phyloP scores from a whole-genome alignment of 2,888 invertebrate species.

The Dugesia japonica region DNA sequence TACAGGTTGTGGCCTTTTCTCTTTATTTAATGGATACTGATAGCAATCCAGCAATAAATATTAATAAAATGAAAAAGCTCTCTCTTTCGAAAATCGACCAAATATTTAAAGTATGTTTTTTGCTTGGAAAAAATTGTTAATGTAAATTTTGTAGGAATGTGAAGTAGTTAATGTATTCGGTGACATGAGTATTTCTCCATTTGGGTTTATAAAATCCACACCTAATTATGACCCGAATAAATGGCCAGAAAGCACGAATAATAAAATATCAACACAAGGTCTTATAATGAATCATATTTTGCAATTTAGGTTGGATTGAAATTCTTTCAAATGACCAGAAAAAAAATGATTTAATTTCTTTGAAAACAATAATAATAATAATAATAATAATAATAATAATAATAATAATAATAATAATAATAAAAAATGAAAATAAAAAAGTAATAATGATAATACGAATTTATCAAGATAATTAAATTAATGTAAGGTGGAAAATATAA shows the following conservation, averaged over 20 bases:
- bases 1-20: conserved; percentile 63
- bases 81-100: conserved; percentile 61
- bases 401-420: too few species aligned
- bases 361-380: too few species aligned
- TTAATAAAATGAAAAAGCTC: conserved; percentile 23
- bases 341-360: too few species aligned
- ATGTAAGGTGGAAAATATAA: too few species aligned
- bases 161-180: conserved; percentile 58
- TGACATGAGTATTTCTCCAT: conserved; percentile 94
- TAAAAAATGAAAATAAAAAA: too few species aligned
- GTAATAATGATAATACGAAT: too few species aligned
- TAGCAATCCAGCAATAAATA: not conserved
- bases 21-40: conserved; percentile 72
- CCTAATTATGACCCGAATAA: conserved; percentile 37
- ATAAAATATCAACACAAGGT: conserved; percentile 16
- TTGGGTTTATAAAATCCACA: conserved; percentile 74
- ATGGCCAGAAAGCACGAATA: conserved; percentile 53
- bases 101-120: conserved; percentile 48
- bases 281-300: not conserved
- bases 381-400: too few species aligned
- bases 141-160: conserved; percentile 33
- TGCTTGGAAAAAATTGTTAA: too few species aligned
- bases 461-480: too few species aligned
- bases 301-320: not conserved
- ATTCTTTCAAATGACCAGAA: not conserved